phyloP scores from a whole-genome alignment of 1,140 invertebrate species.

The Nomia melanderi region DNA sequence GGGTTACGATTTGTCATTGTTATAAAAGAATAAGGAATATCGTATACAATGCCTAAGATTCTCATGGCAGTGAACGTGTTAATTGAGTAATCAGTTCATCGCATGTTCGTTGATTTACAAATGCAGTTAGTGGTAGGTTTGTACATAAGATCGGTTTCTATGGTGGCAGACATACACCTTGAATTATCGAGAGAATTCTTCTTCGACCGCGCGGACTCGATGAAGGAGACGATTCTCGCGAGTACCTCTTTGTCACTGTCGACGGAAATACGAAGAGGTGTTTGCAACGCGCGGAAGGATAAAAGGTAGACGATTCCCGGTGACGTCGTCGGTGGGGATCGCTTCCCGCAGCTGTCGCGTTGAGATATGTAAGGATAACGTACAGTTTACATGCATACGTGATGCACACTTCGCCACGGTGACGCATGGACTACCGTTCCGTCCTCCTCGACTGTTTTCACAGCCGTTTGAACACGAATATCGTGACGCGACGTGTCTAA shows the following conservation, averaged over 20 bases:
- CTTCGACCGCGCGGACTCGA: background rate
- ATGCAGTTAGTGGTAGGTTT: too few species aligned
- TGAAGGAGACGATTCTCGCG: background rate
- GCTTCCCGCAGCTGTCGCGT: slow-evolving; percentile 38
- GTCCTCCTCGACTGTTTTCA: slow-evolving; percentile 3
- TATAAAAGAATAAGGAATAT: too few species aligned
- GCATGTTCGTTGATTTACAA: too few species aligned
- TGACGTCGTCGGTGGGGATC: slow-evolving; percentile 44
- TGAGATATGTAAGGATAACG: slow-evolving; percentile 26
- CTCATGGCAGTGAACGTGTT: too few species aligned
- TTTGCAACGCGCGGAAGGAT: slow-evolving; percentile 26
- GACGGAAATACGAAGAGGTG: background rate
- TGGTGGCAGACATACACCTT: too few species aligned
- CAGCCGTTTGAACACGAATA: slow-evolving; percentile 1
- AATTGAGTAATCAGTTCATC: too few species aligned
- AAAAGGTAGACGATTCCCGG: slow-evolving; percentile 51
- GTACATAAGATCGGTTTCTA: too few species aligned
- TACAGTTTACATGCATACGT: slow-evolving; percentile 8
- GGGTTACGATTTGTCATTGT: too few species aligned
- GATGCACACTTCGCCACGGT: slow-evolving; percentile 1
- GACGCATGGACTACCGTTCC: background rate
- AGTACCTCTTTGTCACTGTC: background rate
- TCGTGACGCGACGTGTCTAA: background rate
- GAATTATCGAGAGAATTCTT: background rate
- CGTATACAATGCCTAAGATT: too few species aligned